Base-by-base conservation (phyloP, 2,113 vertebrate genomes). In the Bufo gargarizans region DNA sequence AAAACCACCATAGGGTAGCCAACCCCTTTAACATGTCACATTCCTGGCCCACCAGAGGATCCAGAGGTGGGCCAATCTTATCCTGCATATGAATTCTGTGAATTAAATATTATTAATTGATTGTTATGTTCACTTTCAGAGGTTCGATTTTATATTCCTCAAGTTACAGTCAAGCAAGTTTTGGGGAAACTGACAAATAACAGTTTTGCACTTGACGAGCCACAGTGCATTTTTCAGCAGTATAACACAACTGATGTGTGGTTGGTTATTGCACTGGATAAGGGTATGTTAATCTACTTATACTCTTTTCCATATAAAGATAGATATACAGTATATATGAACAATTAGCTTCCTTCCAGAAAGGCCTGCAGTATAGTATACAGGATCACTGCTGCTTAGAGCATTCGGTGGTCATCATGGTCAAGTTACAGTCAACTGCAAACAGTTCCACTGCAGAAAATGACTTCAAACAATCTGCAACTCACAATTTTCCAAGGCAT, bases 191-290 rank as follows among this genome's bases (percentile, higher is more conserved):
- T 88, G 47, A 88, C 87, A 47, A 45, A 22, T 17, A 84, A 72
- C 76, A 59, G 67, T 56, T 88, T 88, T 76, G 72, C 82, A 6
- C 65, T 88, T 47, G 87, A 84, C 4, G 11, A 88, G 61, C 87
- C 87, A 56, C 87, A 88, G 20, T 88, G 87, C 65, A 88, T 88
- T 22, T 88, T 88, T 22, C 59, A 77, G 2, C 71, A 77, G 67
- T 88, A 84, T 78, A 59, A 63, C 63, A 45, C 71, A 84, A 65
- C 47, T 82, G 72, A 83, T 45, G 58, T 88, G 22, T 88, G 87
- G 87, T 50, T 88, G 56, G 87, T 88, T 76, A 22, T 84, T 84
- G 87, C 80, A 9, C 47, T 77, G 10, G 45, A 84, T n/a, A 77
- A 2, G 14, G 81, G 87, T 88, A 88, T 67, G 87, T 84, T 10